Evolutionary conservation across 37 sponge, comb jelly and placozoan genomes (phyloP), one percentile per base, ranked within the genome.

Genomic region (Hormiphora californensis): DNA sequence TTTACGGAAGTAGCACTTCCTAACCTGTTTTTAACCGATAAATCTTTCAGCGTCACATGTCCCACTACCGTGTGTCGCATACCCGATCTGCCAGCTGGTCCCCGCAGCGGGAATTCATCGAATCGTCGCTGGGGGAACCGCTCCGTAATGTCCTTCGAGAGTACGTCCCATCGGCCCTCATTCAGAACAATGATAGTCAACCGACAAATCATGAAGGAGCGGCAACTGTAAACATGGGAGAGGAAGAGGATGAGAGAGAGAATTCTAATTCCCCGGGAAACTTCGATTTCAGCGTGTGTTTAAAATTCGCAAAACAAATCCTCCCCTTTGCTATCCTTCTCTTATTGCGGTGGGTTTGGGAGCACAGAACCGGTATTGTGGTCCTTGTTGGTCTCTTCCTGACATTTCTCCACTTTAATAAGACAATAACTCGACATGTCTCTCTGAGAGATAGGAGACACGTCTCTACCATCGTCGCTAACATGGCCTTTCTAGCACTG

Each of bases 401-500:
- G 43, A 51, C 81, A 1, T 73, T 73, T 51, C 46, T 73, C 8
- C 81, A 73, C 22, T 73, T 73, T 21, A 73, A 73, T 19, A 32
- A 55, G n/a, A 59, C 36, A 1, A 57, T 57, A 54, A 54, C 17
- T 23, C 39, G 62, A 1, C 22, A 86, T 54, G 61, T 86, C 11
- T 55, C 57, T 0, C 39, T 86, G 55, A 33, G 81, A 40, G 92
- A 92, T 43, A 69, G 86, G 12, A 63, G 93, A 43, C 44, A 89
- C 31, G 68, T 57, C 0, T 40, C 46, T 2, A 61, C 89, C 21
- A 61, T 95, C 0, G 15, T 91, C 0, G 40, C 88, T 31, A 63
- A 88, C 38, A 89, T 91, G 19, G 38, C 92, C 32, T 93, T 95
- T 55, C 87, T 93, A n/a, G 68, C 65, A 1, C 90, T 67, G 46